Conservation (phyloP, 92 coral and sea anemone genomes). For the Montipora capitata region DNA sequence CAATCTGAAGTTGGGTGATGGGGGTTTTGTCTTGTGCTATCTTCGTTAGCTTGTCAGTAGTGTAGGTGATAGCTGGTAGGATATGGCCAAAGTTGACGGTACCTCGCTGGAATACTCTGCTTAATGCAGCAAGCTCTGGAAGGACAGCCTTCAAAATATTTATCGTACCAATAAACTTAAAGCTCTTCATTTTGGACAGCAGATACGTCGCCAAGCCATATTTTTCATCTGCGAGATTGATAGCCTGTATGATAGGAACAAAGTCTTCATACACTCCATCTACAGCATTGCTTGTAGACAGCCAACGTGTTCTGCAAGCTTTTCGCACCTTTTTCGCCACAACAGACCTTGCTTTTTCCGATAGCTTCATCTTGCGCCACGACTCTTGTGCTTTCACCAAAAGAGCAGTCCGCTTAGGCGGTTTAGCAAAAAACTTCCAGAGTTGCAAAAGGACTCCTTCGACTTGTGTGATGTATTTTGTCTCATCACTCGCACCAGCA, state of each 20-base stretch:
- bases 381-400: conserved; percentile 57
- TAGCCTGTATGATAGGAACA: conserved; percentile 58
- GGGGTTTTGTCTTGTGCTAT: conserved; percentile 43
- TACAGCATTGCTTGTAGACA: conserved; percentile 58
- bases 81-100: conserved; percentile 32
- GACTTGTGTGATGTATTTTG: conserved; percentile 44
- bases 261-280: conserved; percentile 47
- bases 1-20: conserved; percentile 32
- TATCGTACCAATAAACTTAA: conserved; percentile 44
- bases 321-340: conserved; percentile 48
- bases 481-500: conserved; percentile 47
- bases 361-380: conserved; percentile 48
- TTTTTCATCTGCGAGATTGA: conserved; percentile 40
- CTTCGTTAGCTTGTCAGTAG: conserved; percentile 32
- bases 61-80: conserved; percentile 38
- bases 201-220: conserved; percentile 47
- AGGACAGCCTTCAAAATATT: conserved; percentile 38
- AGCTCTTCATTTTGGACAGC: conserved; percentile 47
- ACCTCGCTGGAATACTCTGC: conserved; percentile 30
- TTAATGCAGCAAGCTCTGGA: conserved; percentile 26
- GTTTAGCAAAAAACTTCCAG: conserved; percentile 44
- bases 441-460: conserved; percentile 42
- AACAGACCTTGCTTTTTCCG: conserved; percentile 47
- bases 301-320: conserved; percentile 64
- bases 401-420: conserved; percentile 37